Evolutionary conservation across 2,797 vertebrate species (phyloP), one percentile per base, ranked within the genome.

Genomic region (Tachyglossus aculeatus): DNA sequence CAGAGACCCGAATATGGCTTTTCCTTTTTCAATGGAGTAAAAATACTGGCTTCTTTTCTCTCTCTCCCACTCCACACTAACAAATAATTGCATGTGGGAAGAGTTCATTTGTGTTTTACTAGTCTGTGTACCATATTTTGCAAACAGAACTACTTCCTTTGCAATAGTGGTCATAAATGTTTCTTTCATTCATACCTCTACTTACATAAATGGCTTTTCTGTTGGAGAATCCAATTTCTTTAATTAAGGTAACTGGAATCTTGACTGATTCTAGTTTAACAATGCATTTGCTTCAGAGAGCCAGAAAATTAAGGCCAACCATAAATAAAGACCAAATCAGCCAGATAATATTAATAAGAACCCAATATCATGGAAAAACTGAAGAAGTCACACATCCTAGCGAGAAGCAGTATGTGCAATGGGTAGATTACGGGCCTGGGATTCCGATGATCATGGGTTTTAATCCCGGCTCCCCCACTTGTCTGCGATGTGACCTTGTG

Each of bases 1-100:
- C 41, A 18, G 9, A 52, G 53, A 48, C 3, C 21, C 34, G 18
- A 66, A 38, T 34, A n/a, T 56, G 25, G 19, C 59, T n/a, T 66
- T 70, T 61, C 51, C 22, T 43, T 65, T 56, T 34, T 39, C 37
- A 15, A 65, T 37, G 32, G 45, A 31, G 38, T 62, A 53, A 61
- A 32, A 33, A 53, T 25, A 48, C 31, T 53, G 32, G 15, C n/a
- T 5, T 56, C 62, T 62, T 33, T 33, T 25, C 29, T 63, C 9
- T 31, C 21, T 27, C 29, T 21, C 9, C 25, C 9, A 19, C 5
- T 8, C 44, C 36, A 13, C 36, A 37, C n/a, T n/a, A n/a, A n/a
- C n/a, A n/a, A n/a, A n/a, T n/a, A n/a, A n/a, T n/a, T n/a, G n/a
- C n/a, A 18, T 27, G 52, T 39, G 5, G 51, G 48, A 22, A 6